phyloP scores from a whole-genome alignment of 2,888 invertebrate species.

The Troides aeacus region DNA sequence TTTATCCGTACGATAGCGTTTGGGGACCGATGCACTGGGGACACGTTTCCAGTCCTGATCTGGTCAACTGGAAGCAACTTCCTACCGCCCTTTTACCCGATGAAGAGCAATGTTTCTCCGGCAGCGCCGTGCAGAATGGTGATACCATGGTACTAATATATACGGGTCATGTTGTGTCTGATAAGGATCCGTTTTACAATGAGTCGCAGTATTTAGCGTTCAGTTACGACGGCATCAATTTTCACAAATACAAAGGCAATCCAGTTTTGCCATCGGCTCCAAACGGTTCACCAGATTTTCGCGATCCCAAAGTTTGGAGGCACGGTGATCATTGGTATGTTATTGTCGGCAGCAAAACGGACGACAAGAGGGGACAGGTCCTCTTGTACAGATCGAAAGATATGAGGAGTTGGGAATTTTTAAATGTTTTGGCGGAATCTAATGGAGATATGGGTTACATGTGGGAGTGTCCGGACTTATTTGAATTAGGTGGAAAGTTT shows the following conservation, averaged over 20 bases:
- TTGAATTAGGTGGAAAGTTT: conserved; percentile 65
- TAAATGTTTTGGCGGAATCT: conserved; percentile 61
- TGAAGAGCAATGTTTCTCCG: conserved; percentile 69
- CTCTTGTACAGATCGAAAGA: conserved; percentile 66
- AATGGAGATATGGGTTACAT: conserved; percentile 63
- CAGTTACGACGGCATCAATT: conserved; percentile 65
- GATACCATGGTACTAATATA: conserved; percentile 64
- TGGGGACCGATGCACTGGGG: conserved; percentile 81
- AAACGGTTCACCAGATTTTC: conserved; percentile 65
- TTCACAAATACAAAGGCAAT: conserved; percentile 63
- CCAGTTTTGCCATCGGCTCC: conserved; percentile 61
- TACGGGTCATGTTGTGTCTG: conserved; percentile 51
- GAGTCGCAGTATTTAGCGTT: conserved; percentile 67
- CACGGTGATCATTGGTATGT: conserved; percentile 66
- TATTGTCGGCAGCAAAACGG: conserved; percentile 63
- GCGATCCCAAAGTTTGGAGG: conserved; percentile 75
- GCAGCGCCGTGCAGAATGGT: conserved; percentile 65
- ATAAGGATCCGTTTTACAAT: conserved; percentile 53
- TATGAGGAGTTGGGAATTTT: conserved; percentile 62
- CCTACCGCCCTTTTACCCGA: conserved; percentile 75
- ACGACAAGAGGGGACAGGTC: conserved; percentile 57
- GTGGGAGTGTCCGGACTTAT: conserved; percentile 79
- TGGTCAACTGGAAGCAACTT: conserved; percentile 72
- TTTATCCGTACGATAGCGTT: conserved; percentile 67
- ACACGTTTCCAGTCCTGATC: conserved; percentile 66